Evolutionary conservation across 92 coral and sea anemone genomes (phyloP).

Genomic region (Parazoanthus atlanticus): DNA sequence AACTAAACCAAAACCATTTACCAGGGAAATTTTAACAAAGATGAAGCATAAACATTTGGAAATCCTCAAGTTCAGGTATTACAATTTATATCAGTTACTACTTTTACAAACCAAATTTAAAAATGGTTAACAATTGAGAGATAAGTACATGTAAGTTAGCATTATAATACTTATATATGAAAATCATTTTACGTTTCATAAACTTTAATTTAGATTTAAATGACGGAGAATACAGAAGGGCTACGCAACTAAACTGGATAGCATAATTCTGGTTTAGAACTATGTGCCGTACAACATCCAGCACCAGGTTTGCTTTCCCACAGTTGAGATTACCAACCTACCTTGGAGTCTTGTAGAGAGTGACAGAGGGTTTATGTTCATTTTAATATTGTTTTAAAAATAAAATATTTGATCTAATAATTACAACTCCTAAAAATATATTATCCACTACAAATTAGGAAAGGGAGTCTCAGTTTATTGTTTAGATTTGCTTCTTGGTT

Average conservation of each 20-base stretch:
- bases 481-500: neutral
- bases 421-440: no score
- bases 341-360: neutral
- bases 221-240: neutral
- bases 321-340: neutral
- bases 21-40: no score
- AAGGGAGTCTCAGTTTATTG: neutral
- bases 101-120: neutral
- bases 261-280: no score
- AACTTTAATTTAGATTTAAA: no score
- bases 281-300: no score
- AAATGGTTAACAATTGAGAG: neutral
- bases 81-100: neutral
- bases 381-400: neutral
- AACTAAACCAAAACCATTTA: no score
- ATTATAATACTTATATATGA: neutral
- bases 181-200: neutral
- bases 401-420: no score
- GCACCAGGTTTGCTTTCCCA: neutral
- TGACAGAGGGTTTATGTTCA: neutral
- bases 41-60: neutral
- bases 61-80: neutral
- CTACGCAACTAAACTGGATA: neutral
- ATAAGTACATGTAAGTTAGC: neutral
- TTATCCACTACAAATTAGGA: neutral